Percentiles rank a stretch among this genome's conserved stretches.
Conservation (phyloP, 2,797 vertebrate species). For the Distichodus sexfasciatus region DNA sequence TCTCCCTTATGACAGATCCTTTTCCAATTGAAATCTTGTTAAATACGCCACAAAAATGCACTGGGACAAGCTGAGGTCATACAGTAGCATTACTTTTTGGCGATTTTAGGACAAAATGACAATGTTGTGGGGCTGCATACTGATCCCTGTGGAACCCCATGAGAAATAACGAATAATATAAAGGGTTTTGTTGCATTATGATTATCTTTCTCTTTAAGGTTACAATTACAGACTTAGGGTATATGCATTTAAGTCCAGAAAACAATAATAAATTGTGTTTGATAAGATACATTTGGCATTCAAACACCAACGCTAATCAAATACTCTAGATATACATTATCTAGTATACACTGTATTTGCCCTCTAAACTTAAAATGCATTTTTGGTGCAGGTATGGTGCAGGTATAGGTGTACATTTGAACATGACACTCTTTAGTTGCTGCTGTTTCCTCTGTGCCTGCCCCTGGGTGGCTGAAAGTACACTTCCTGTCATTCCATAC, state of each 20-base stretch:
- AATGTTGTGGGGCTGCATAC: neutral
- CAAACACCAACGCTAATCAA: conserved; percentile 7
- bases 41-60: too few species aligned
- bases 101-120: too few species aligned
- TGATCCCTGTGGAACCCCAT: neutral
- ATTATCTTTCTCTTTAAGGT: neutral
- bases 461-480: conserved; percentile 7
- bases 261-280: conserved; percentile 5
- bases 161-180: neutral
- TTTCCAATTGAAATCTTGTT: conserved; percentile 17
- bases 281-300: conserved; percentile 28
- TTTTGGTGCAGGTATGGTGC: neutral
- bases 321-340: conserved; percentile 31
- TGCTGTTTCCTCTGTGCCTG: conserved; percentile 9
- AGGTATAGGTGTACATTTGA: neutral
- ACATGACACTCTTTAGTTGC: neutral
- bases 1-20: neutral
- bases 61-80: too few species aligned
- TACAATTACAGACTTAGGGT: neutral
- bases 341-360: conserved; percentile 41
- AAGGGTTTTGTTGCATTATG: too few species aligned
- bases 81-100: too few species aligned
- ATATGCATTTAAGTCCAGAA: conserved; percentile 32
- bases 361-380: conserved; percentile 52
- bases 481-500: conserved; percentile 39